phyloP scores from a whole-genome alignment of 1,140 invertebrate genomes.

The Hyphantria cunea region DNA sequence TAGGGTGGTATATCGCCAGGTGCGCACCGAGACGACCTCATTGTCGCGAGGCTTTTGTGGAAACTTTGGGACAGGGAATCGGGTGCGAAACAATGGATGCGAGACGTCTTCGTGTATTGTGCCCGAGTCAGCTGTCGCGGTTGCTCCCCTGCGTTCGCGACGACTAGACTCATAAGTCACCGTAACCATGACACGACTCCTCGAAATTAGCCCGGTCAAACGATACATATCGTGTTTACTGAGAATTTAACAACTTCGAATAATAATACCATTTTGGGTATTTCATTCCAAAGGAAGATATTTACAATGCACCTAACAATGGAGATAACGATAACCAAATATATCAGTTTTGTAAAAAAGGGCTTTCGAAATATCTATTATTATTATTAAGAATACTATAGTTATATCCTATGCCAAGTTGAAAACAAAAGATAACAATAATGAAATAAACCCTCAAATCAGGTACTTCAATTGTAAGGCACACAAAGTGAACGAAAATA shows the following conservation, averaged over 20 bases:
- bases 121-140: slow-evolving; percentile 70
- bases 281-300: slow-evolving; percentile 1
- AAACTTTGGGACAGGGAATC: slow-evolving; percentile 44
- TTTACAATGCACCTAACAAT: neutral
- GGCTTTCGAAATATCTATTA: neutral
- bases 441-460: too few relatives aligned
- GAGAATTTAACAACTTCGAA: neutral
- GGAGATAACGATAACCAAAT: too few relatives aligned
- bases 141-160: slow-evolving; percentile 43
- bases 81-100: slow-evolving; percentile 65
- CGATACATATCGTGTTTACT: slow-evolving; percentile 2
- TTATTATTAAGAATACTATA: slow-evolving; percentile 4
- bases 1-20: slow-evolving; percentile 66
- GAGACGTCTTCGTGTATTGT: slow-evolving; percentile 77
- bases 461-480: too few relatives aligned
- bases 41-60: slow-evolving; percentile 60
- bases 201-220: slow-evolving; percentile 27
- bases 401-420: neutral
- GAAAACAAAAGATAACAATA: too few relatives aligned
- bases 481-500: too few relatives aligned
- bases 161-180: slow-evolving; percentile 53
- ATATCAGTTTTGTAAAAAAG: too few relatives aligned
- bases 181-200: slow-evolving; percentile 25
- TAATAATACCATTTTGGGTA: slow-evolving; percentile 10
- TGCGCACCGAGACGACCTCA: slow-evolving; percentile 62